phyloP scores from a whole-genome alignment of 1,140 invertebrate species.

The Centruroides sculpturatus region DNA sequence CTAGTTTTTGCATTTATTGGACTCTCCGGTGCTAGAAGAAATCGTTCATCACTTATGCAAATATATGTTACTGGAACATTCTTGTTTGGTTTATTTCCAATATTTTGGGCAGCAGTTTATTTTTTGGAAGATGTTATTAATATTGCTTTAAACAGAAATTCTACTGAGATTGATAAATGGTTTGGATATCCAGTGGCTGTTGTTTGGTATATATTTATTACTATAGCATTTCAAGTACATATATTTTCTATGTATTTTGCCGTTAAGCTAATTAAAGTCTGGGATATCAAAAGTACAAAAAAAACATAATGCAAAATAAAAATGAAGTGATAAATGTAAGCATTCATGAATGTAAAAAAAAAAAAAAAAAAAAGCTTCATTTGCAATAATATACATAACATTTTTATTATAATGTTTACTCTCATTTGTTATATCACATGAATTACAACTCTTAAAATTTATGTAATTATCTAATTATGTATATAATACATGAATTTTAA shows the following conservation, averaged over 20 bases:
- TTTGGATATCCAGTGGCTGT: slow-evolving; percentile 79
- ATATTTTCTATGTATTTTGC: slow-evolving; percentile 80
- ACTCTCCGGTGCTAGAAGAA: slow-evolving; percentile 65
- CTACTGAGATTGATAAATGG: slow-evolving; percentile 12
- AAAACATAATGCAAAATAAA: too few relatives aligned
- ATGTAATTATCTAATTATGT: too few relatives aligned
- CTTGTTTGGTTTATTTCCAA: slow-evolving; percentile 45
- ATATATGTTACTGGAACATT: slow-evolving; percentile 67
- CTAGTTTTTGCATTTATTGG: slow-evolving; percentile 67
- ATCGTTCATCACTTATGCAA: slow-evolving; percentile 53
- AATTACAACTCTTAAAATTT: too few relatives aligned
- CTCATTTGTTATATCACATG: too few relatives aligned
- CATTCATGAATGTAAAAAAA: too few relatives aligned
- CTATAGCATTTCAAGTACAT: slow-evolving; percentile 88
- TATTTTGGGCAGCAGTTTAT: slow-evolving; percentile 64
- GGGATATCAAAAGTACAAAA: slow-evolving; percentile 31
- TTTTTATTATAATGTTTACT: too few relatives aligned
- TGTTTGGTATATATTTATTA: slow-evolving; percentile 35
- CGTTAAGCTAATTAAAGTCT: slow-evolving; percentile 65
- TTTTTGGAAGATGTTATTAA: slow-evolving; percentile 67
- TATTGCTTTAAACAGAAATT: slow-evolving; percentile 47
- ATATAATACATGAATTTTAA: too few relatives aligned
- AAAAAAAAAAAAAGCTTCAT: too few relatives aligned
- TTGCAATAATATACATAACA: too few relatives aligned
- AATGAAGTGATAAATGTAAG: too few relatives aligned